Evolutionary conservation across 2,888 invertebrate genomes (phyloP).

Genomic region (Lasioglossum pauxillum): DNA sequence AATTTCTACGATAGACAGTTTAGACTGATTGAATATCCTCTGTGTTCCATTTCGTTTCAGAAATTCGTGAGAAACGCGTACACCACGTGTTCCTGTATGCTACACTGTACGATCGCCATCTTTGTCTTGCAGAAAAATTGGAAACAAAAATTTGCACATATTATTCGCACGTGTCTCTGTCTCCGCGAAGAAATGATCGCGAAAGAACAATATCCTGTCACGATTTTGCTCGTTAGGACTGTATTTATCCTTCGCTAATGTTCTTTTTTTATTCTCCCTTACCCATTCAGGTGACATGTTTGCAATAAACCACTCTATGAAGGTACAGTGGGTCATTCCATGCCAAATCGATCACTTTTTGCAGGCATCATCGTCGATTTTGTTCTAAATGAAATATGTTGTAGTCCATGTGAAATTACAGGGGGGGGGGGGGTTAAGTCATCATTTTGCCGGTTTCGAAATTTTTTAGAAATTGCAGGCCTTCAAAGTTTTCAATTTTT

Average conservation of each 20-base stretch:
- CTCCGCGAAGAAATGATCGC: background rate
- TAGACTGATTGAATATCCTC: background rate
- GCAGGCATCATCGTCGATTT: too few relatives aligned
- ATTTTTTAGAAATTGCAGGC: too few relatives aligned
- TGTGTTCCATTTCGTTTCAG: background rate
- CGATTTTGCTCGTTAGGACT: background rate
- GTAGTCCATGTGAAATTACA: too few relatives aligned
- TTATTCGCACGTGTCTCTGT: background rate
- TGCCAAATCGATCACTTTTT: too few relatives aligned
- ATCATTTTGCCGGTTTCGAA: too few relatives aligned
- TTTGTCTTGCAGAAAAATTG: background rate
- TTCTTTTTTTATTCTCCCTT: background rate
- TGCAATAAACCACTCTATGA: background rate
- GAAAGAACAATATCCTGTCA: background rate
- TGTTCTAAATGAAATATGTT: too few relatives aligned
- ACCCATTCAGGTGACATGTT: background rate
- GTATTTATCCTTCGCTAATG: conserved; percentile 3
- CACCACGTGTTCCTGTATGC: background rate
- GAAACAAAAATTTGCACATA: background rate
- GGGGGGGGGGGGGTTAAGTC: too few relatives aligned
- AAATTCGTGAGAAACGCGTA: background rate
- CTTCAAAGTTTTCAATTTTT: too few relatives aligned
- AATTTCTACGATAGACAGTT: background rate
- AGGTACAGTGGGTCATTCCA: too few relatives aligned
- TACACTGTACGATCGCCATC: background rate